These are phyloP conservation scores for Horisme vitalbata DNA, from an alignment of 2,888 invertebrate species.

Conservation along the genomic window DNA sequence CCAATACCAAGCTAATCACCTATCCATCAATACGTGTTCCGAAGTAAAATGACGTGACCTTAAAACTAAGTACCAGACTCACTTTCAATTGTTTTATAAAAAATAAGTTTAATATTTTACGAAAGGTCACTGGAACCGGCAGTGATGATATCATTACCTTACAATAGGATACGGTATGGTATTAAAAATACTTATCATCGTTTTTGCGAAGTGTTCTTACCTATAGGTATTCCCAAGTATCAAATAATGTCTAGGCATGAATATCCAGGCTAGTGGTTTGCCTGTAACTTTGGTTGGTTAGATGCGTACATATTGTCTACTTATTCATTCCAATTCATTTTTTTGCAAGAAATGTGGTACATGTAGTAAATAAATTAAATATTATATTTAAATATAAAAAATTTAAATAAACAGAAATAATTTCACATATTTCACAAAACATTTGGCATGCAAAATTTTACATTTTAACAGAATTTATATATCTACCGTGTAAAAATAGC, in stretches of 20 bases:
- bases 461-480: too few species aligned
- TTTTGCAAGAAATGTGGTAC: too few species aligned
- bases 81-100: constrained; percentile 76
- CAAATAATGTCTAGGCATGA: too few species aligned
- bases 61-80: constrained; percentile 50
- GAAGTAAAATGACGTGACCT: constrained; percentile 52
- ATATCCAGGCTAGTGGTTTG: neutral
- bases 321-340: too few species aligned
- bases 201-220: neutral
- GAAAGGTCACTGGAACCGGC: constrained; percentile 63
- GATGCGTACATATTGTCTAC: too few species aligned
- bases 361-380: too few species aligned
- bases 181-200: constrained; percentile 6
- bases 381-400: too few species aligned
- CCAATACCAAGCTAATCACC: constrained; percentile 2
- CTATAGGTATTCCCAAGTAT: neutral
- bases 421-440: too few species aligned
- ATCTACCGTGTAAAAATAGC: too few species aligned
- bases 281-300: too few species aligned
- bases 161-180: constrained; percentile 29
- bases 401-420: too few species aligned
- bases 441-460: too few species aligned
- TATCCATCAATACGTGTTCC: constrained; percentile 23
- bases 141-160: constrained; percentile 53
- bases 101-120: constrained; percentile 48